Base-by-base conservation (phyloP, 37 sponge, comb jelly and placozoan genomes). In the Spongilla lacustris region DNA sequence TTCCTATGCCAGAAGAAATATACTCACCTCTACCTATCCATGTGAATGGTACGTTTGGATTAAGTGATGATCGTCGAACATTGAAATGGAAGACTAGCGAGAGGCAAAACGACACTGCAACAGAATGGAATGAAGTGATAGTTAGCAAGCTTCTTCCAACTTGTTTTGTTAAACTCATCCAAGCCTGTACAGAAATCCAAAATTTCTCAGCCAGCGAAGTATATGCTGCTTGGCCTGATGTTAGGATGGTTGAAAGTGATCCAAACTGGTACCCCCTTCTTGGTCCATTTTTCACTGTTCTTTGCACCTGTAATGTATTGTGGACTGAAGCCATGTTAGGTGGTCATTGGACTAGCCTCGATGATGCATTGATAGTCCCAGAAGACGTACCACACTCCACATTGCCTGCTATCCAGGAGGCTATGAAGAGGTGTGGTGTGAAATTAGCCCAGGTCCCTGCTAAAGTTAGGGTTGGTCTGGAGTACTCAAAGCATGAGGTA, bases 1-100 rank as follows among this genome's bases (percentile, higher is more conserved):
- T 92, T 79, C 89, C 92, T 14, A 29, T 92, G 69, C 85, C 92
- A 23, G 28, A 8, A 23, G 91, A 90, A 13, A 34, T 72, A 11
- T 9, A 30, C n/a, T 77, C 89, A 31, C 73, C 67, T 27, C 67
- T 92, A 17, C 89, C 92, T 31, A 84, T 88, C 23, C 95, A 91
- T 29, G 84, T 94, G 27, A 88, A 94, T 83, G 95, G 92, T 0
- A 87, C 82, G 9, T 94, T 94, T 85, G 87, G 78, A 0, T 46
- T 91, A 27, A 81, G 34, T 29, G 78, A 85, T 22, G 76, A 91
- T 73, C 75, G 92, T 26, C 68, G 95, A 32, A 74, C 49, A 38
- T 19, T 92, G 4, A 84, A 84, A 28, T 92, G 88, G 92, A 75
- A 81, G 25, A 74, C 76, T 4, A 50, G 1, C 2, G 88, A 88